Base-by-base conservation (phyloP, 1,140 invertebrate genomes). In the Ceratosolen solmsi region DNA sequence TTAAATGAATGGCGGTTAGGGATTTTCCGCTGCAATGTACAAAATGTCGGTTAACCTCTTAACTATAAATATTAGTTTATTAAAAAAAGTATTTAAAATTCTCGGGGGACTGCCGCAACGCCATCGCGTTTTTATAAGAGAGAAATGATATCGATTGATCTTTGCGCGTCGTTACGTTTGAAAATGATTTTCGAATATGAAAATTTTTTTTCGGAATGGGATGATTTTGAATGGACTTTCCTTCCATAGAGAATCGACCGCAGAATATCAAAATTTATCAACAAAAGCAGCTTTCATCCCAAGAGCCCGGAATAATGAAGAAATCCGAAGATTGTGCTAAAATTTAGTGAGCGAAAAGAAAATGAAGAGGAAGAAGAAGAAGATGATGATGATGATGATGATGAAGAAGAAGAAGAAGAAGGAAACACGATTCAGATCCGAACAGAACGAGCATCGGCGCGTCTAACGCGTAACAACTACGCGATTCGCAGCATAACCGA, bases 21-120 rank as follows among this genome's bases (percentile, higher is more conserved):
- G 79, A 83, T 71, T 76, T 63, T 36, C 79, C 83, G 83, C 74
- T 65, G 65, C 81, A 82, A 92, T 92, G 90, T 92, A 91, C 90
- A 91, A 91, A 91, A 91, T 90, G 87, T 89, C 88, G 86, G 87
- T 87, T 90, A 89, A 90, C 87, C 82, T 83, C 87, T 90, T 89
- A 89, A 89, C 87, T 84, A 54, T 87, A 89, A 89, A 89, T 88
- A 87, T 89, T 90, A 91, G 89, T 89, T 87, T 89, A 82, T 77
- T 77, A 56, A 77, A 77, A 75, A 30, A 82, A 77, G 63, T 77
- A 82, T 75, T 76, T 82, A 76, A 82, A 81, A 68, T 76, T 82
- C 17, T 70, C 73, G 33, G 49, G 58, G 49, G 58, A 49, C 58
- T 33, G 41, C 49, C 30, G 76, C 46, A 54, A 70, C 15, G 51